Evolutionary conservation across 2,888 invertebrate species (phyloP).

Genomic region (Brenthis daphne): DNA sequence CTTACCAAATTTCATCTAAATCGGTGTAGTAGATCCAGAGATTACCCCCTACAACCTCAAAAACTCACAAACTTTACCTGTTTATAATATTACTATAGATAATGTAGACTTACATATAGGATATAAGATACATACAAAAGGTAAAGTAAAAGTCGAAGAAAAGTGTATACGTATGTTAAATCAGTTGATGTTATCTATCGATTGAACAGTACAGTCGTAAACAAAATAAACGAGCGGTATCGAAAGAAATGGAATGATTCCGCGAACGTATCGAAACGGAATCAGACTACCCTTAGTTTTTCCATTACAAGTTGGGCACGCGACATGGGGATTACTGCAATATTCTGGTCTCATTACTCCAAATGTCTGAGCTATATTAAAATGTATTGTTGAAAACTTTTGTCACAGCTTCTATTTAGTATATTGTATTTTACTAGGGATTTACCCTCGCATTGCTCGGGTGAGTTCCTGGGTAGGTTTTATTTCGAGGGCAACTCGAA

Average conservation of each 20-base stretch:
- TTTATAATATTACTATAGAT: too few relatives aligned
- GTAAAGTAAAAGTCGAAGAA: too few relatives aligned
- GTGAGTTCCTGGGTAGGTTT: too few relatives aligned
- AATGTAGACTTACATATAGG: too few relatives aligned
- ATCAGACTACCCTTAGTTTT: slow-evolving; percentile 50
- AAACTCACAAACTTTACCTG: too few relatives aligned
- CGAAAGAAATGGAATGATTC: slow-evolving; percentile 27
- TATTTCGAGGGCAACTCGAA: too few relatives aligned
- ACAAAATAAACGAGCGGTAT: slow-evolving; percentile 29
- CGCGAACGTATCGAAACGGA: slow-evolving; percentile 22
- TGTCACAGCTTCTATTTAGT: slow-evolving; percentile 9
- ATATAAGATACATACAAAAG: too few relatives aligned
- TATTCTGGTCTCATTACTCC: slow-evolving; percentile 27
- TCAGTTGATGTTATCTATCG: slow-evolving; percentile 28
- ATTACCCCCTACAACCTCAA: too few relatives aligned
- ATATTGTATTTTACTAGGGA: not conserved
- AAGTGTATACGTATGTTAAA: slow-evolving; percentile 11
- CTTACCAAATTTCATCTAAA: too few relatives aligned
- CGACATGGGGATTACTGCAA: slow-evolving; percentile 47
- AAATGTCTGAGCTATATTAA: slow-evolving; percentile 11
- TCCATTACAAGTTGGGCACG: slow-evolving; percentile 60
- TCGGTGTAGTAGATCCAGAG: too few relatives aligned
- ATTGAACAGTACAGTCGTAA: slow-evolving; percentile 18
- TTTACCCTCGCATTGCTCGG: too few relatives aligned
- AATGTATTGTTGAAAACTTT: slow-evolving; percentile 37